Evolutionary conservation across 2,113 vertebrate genomes (phyloP).

Genomic region (Callipepla californica): DNA sequence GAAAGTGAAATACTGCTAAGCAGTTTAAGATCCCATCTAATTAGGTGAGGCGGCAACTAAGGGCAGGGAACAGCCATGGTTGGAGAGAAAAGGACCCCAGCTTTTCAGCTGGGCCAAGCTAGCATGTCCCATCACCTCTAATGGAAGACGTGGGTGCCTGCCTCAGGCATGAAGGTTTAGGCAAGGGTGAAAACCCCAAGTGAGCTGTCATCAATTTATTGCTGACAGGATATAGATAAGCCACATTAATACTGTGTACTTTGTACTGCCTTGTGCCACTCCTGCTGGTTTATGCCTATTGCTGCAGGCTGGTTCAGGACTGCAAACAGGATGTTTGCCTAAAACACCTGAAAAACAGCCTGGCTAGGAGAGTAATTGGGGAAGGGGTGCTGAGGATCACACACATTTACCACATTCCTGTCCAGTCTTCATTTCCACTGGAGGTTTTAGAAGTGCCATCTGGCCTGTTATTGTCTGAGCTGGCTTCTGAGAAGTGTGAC

Average conservation of each 20-base stretch:
- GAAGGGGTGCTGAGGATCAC: background rate
- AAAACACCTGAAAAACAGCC: rapidly evolving
- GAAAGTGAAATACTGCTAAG: constrained; percentile 65
- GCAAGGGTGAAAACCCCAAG: background rate
- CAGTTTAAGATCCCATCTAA: constrained; percentile 55
- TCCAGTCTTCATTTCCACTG: background rate
- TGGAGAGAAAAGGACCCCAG: background rate
- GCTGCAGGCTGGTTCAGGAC: background rate
- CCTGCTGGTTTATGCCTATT: background rate
- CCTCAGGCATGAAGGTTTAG: background rate
- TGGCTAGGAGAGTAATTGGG: background rate
- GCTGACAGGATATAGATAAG: constrained; percentile 41
- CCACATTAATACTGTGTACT: background rate
- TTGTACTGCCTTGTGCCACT: constrained; percentile 43
- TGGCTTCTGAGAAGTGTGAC: background rate
- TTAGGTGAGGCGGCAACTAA: constrained; percentile 15
- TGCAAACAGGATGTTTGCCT: background rate
- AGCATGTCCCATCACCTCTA: background rate
- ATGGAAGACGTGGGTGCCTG: background rate
- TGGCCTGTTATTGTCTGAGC: background rate
- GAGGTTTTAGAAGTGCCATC: background rate
- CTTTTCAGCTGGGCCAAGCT: background rate
- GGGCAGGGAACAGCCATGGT: background rate
- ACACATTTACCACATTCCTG: background rate
- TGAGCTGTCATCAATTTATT: background rate